Conservation (phyloP, 1,140 invertebrate genomes). For the Drosophila watanabei region DNA sequence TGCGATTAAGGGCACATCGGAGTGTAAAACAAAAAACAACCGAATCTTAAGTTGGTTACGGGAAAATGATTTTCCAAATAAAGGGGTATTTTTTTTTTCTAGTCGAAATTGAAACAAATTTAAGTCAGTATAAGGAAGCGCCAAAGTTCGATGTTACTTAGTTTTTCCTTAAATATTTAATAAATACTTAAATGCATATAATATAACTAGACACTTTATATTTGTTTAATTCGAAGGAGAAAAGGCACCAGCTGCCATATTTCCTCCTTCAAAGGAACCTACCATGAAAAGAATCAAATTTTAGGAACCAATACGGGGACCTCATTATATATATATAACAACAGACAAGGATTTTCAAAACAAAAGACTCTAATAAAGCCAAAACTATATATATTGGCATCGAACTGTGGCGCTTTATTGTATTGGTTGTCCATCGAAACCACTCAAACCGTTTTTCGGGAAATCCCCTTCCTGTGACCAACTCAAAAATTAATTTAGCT, state of each 20-base stretch:
- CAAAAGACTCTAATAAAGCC: neutral
- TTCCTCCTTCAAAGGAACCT: neutral
- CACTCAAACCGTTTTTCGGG: neutral
- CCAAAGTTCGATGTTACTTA: neutral
- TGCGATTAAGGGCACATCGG: conserved; percentile 4
- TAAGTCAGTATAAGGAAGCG: neutral
- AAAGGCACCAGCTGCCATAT: neutral
- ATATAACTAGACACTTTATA: neutral
- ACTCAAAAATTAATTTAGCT: neutral
- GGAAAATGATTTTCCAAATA: neutral
- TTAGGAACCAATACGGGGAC: neutral
- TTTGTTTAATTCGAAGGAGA: neutral
- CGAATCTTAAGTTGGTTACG: neutral
- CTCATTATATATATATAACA: no score
- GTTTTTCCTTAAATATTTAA: neutral
- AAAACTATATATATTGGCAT: neutral
- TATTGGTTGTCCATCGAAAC: neutral
- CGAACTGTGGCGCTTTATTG: neutral
- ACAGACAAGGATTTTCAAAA: neutral
- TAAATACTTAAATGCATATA: neutral
- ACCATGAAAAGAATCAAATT: neutral
- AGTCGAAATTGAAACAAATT: neutral
- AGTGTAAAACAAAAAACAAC: neutral
- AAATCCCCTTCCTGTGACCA: neutral
- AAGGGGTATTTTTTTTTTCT: neutral